Base-by-base conservation (phyloP, 1,140 invertebrate species). In the Psilanteris sp. region DNA sequence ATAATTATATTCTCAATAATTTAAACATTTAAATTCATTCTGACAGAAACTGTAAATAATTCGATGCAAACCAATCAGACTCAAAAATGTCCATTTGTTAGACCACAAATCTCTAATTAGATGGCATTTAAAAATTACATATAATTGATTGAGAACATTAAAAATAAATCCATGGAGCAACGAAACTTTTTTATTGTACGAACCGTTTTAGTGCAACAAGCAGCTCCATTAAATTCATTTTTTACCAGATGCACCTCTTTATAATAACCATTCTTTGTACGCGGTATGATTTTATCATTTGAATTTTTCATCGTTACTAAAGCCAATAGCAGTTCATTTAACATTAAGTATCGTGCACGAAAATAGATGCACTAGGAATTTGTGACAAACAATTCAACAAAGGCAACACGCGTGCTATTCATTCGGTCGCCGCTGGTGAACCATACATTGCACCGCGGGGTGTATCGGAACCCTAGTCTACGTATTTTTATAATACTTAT, bases 371-470 rank as follows among this genome's bases (percentile, higher is more conserved):
- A 74, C 59, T 73, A 70, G 66, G 61, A 78, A 74, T 78, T 78
- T 74, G 64, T 78, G 66, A 70, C 70, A 78, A 78, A 78, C 70
- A 74, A 55, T 74, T 66, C 46, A 66, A 78, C 70, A 74, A 78
- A 74, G 43, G 41, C 54, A 66, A 61, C 64, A 78, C 76, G 76
- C 76, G 76, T 66, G 57, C 70, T 66, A 73, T 77, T 77, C 75
- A 72, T 68, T 68, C 36, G 61, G n/a, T 36, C 75, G 55, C 67
- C 48, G 57, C 55, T 71, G 74, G 66, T 57, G 66, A 48, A 68
- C 67, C 68, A 59, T 67, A 64, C 75, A 72, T 50, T 48, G 67
- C 74, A 9, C 74, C 74, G 32, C 67, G 48, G 74, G 74, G 61
- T 77, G 54, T 43, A 62, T 43, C 61, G 52, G n/a, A 57, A 66